These are phyloP conservation scores for Tanytarsus gracilentus DNA, from an alignment of 2,888 invertebrate species.

Conservation along the genomic window DNA sequence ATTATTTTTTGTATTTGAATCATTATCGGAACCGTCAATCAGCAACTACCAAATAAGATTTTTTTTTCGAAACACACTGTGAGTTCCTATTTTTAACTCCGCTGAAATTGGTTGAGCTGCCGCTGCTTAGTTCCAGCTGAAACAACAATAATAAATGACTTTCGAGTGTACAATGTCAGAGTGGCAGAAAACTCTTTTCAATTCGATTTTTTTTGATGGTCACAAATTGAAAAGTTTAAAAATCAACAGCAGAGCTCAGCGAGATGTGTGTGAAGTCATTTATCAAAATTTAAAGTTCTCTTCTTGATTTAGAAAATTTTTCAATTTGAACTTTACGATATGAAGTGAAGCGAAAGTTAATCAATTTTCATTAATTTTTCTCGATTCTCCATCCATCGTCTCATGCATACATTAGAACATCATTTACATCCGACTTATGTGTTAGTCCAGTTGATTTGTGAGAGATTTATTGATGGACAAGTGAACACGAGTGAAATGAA, in stretches of 20 bases:
- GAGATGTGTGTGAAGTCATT: background rate
- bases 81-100: background rate
- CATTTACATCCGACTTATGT: background rate
- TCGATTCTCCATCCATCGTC: background rate
- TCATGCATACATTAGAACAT: background rate
- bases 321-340: background rate
- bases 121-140: background rate
- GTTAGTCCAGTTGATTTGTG: background rate
- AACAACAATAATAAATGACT: background rate
- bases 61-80: background rate
- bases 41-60: no score
- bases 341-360: conserved; percentile 1
- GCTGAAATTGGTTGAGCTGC: background rate
- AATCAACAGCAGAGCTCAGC: background rate
- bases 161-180: background rate
- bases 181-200: no score
- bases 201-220: no score
- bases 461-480: background rate
- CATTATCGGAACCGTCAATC: no score
- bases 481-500: background rate
- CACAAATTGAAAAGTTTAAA: background rate
- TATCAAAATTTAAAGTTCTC: background rate
- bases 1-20: no score
- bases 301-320: background rate
- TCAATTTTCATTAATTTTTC: background rate